These are phyloP conservation scores for Sipunculus nudus DNA, from an alignment of 2,888 invertebrate species.

Conservation along the genomic window DNA sequence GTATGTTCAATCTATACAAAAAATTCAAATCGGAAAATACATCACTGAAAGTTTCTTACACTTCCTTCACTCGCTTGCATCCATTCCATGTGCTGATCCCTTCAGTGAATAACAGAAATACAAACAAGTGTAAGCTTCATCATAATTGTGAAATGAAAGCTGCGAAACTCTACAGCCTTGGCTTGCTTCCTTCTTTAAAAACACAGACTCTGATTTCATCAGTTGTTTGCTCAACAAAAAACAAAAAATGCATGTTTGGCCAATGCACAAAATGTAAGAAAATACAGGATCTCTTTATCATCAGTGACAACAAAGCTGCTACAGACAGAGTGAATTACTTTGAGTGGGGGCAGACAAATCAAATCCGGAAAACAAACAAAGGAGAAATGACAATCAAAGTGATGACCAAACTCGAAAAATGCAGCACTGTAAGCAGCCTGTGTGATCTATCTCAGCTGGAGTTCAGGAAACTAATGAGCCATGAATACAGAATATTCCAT, in stretches of 20 bases:
- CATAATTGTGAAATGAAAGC: constrained; percentile 17
- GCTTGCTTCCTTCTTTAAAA: constrained; percentile 1
- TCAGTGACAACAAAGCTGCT: constrained; percentile 4
- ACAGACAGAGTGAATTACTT: not conserved
- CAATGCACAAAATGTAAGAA: constrained; percentile 6
- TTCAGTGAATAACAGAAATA: constrained; percentile 7
- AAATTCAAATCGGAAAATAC: constrained; percentile 16
- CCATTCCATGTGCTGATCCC: constrained; percentile 17
- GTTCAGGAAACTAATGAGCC: constrained; percentile 5
- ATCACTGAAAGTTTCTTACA: constrained; percentile 11
- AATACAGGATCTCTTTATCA: too few relatives aligned
- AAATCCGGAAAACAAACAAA: not conserved
- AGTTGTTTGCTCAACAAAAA: constrained; percentile 3
- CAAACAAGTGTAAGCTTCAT: constrained; percentile 14
- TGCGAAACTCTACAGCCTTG: constrained; percentile 1
- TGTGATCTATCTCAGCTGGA: constrained; percentile 6
- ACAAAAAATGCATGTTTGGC: constrained; percentile 8
- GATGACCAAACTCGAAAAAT: constrained; percentile 3
- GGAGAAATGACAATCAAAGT: not conserved
- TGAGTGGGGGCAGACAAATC: not conserved
- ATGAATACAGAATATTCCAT: constrained; percentile 16
- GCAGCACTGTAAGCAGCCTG: constrained; percentile 1
- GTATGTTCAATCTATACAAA: constrained; percentile 13
- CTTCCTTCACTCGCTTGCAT: constrained; percentile 16
- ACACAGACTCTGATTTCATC: not conserved